phyloP scores from a whole-genome alignment of 2,113 vertebrate species.

The Brachypteracias leptosomus region DNA sequence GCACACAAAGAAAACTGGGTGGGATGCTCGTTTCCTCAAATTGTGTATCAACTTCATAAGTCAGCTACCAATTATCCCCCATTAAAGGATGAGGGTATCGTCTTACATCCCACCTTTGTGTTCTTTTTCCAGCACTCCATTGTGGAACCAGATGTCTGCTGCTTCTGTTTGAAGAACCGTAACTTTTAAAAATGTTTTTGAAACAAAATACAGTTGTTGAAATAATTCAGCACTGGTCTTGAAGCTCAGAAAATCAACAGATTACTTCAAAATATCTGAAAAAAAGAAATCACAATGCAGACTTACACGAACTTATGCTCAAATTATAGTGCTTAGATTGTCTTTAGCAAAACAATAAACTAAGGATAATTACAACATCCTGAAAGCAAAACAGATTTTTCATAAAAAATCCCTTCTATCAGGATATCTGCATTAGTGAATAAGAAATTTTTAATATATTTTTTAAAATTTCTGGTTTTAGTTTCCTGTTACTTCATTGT shows the following conservation, averaged over 20 bases:
- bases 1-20: slow-evolving; percentile 34
- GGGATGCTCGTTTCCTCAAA: slow-evolving; percentile 54
- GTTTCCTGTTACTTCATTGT: not conserved
- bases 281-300: not conserved
- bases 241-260: not conserved
- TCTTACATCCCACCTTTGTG: slow-evolving; percentile 19
- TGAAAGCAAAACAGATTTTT: not conserved
- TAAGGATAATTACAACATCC: not conserved
- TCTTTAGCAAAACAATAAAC: not conserved
- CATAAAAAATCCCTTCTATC: not conserved
- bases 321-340: not conserved
- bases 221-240: not conserved
- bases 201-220: not conserved
- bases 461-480: not conserved
- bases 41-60: slow-evolving; percentile 33
- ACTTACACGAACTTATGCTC: not conserved
- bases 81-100: not conserved
- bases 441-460: not conserved
- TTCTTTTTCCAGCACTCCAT: not conserved
- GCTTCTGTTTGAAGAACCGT: not conserved
- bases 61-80: not conserved
- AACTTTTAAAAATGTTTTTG: not conserved
- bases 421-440: not conserved
- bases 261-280: not conserved
- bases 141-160: not conserved